phyloP scores from a whole-genome alignment of 2,797 vertebrate species.

The Odontamblyopus lacepedii region DNA sequence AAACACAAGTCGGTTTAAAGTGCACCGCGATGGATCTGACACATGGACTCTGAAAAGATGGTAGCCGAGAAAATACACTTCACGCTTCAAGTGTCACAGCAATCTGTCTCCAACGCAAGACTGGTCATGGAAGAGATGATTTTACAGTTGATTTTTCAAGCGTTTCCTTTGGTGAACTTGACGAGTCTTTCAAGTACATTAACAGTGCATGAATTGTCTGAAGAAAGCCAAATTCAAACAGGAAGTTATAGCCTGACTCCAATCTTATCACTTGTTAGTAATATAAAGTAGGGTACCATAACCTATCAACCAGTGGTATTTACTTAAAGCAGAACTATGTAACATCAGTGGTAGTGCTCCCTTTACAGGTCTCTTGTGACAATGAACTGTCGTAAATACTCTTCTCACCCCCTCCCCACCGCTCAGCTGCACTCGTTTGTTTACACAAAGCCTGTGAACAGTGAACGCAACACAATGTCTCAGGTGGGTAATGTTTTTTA shows the following conservation, averaged over 20 bases:
- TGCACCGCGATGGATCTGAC: constrained; percentile 8
- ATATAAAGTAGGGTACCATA: too few species aligned
- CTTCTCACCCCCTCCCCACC: too few species aligned
- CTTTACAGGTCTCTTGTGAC: too few species aligned
- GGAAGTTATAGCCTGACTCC: neutral
- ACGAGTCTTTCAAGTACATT: neutral
- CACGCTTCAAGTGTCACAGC: constrained; percentile 2
- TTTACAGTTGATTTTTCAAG: neutral
- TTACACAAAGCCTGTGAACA: too few species aligned
- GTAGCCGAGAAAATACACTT: neutral
- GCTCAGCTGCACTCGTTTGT: too few species aligned
- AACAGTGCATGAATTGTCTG: neutral
- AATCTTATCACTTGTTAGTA: too few species aligned
- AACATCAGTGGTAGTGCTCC: too few species aligned
- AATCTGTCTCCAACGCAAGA: neutral
- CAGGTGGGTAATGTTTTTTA: too few species aligned
- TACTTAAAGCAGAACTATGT: too few species aligned
- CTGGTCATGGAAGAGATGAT: neutral
- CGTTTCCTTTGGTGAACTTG: neutral
- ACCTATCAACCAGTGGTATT: too few species aligned
- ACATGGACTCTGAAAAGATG: neutral
- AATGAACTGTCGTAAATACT: too few species aligned
- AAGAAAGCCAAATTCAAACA: neutral
- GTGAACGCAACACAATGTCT: too few species aligned
- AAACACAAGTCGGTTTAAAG: constrained; percentile 22